Conservation (phyloP, 2,888 invertebrate genomes). For the Cenopis cana region DNA sequence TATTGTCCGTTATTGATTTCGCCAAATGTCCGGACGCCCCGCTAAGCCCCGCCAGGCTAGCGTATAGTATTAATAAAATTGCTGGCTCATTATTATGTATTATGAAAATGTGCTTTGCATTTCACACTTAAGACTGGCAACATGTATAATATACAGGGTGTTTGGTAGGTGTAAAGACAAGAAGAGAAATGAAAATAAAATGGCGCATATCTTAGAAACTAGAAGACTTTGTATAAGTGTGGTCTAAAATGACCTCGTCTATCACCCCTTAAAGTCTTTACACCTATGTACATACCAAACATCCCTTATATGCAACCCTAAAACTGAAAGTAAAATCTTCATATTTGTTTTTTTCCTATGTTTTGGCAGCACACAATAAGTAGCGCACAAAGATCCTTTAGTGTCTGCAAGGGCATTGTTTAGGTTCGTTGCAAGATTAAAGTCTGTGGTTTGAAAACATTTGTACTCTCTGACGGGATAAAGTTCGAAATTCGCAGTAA, state of each 20-base stretch:
- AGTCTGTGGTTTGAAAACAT: conserved; percentile 53
- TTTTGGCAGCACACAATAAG: conserved; percentile 51
- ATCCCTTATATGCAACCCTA: background rate
- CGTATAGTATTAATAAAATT: conserved; percentile 47
- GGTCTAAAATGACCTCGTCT: no score
- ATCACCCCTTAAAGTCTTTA: no score
- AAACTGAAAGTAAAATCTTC: background rate
- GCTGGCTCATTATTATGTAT: conserved; percentile 51
- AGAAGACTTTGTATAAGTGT: no score
- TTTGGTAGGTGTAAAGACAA: no score
- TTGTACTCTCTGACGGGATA: conserved; percentile 27
- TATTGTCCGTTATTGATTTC: conserved; percentile 74
- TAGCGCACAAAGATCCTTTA: conserved; percentile 54
- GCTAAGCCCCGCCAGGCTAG: conserved; percentile 53
- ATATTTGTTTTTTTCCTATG: background rate
- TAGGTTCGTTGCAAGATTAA: conserved; percentile 55
- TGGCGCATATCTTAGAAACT: no score
- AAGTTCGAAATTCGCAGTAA: conserved; percentile 19
- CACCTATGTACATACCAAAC: no score
- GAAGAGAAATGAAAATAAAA: no score
- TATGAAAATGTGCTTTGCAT: conserved; percentile 51
- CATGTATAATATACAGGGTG: background rate
- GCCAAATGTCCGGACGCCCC: conserved; percentile 72
- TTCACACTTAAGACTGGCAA: conserved; percentile 40
- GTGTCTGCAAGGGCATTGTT: conserved; percentile 52